Evolutionary conservation across 1,140 invertebrate genomes (phyloP).

Genomic region (Papilio aristodemus): DNA sequence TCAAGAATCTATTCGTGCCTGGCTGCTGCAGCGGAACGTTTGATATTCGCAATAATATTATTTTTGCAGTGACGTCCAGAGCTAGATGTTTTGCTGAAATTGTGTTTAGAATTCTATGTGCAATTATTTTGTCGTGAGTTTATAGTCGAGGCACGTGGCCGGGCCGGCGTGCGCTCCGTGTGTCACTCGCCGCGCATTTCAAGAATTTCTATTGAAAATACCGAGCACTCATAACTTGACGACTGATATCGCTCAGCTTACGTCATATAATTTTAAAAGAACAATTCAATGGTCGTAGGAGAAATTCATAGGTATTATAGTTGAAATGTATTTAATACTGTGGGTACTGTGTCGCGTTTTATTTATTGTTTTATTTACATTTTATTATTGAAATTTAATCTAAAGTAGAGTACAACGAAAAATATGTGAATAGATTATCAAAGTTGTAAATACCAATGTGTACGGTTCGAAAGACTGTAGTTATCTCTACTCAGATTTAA

Average conservation of each 20-base stretch:
- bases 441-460: no score
- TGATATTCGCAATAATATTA: conserved; percentile 15
- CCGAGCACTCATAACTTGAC: conserved; percentile 5
- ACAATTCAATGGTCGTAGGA: not conserved
- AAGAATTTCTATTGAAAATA: conserved; percentile 10
- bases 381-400: no score
- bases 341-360: no score
- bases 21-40: not conserved
- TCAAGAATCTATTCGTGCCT: not conserved
- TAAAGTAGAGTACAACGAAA: no score
- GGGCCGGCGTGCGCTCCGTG: not conserved
- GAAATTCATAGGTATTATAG: not conserved
- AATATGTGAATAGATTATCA: no score
- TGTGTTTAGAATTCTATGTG: conserved; percentile 19
- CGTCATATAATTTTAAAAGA: no score
- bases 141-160: not conserved
- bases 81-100: not conserved
- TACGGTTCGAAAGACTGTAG: no score
- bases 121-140: conserved; percentile 11
- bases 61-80: not conserved
- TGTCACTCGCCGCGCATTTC: not conserved
- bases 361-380: no score
- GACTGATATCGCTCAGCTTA: not conserved
- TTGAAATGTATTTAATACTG: no score
- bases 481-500: not conserved